A percentile compares a stretch with the other conserved stretches of the same genome.
These are phyloP conservation scores for Threskiornis aethiopicus DNA, from an alignment of 2,797 vertebrate species.

Conservation along the genomic window DNA sequence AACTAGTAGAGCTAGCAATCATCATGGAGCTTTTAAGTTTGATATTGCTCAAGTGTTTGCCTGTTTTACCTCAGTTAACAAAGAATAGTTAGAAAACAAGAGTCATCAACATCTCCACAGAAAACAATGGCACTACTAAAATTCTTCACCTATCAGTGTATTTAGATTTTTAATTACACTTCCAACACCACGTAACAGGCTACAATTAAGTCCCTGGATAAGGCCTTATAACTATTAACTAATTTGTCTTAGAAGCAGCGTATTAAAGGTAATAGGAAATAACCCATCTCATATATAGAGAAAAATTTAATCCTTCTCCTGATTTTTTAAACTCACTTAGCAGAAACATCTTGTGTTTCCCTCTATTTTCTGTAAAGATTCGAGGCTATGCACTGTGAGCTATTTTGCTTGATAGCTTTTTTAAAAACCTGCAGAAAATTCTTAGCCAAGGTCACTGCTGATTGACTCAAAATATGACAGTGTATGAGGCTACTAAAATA, in stretches of 20 bases:
- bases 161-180: constrained; percentile 21
- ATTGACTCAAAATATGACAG: constrained; percentile 37
- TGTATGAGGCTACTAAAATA: constrained; percentile 11
- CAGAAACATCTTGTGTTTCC: background rate
- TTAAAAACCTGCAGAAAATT: constrained; percentile 41
- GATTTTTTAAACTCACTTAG: background rate
- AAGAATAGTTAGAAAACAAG: background rate
- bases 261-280: background rate
- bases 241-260: background rate
- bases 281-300: background rate
- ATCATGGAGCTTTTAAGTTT: background rate
- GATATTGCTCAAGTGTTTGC: background rate
- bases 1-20: background rate
- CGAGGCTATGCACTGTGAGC: background rate
- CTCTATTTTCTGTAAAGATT: background rate
- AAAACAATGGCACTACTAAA: background rate
- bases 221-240: background rate
- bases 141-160: background rate
- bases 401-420: background rate
- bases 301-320: background rate
- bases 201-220: background rate
- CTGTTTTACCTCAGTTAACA: background rate
- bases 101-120: background rate
- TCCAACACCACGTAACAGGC: background rate
- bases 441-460: constrained; percentile 42